Evolutionary conservation across 2,888 invertebrate species (phyloP).

Genomic region (Macaria liturata): DNA sequence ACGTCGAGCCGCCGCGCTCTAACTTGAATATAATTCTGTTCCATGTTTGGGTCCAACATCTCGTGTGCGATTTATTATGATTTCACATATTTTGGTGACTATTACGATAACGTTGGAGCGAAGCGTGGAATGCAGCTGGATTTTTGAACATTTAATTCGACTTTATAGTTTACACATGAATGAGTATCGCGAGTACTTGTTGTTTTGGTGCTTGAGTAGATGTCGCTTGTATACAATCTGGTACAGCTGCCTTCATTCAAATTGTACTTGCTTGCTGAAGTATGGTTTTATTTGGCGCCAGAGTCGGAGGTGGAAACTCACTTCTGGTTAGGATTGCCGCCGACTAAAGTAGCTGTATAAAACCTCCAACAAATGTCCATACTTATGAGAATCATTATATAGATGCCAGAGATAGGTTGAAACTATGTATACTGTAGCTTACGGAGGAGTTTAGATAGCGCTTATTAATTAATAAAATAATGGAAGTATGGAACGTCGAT

Average conservation of each 20-base stretch:
- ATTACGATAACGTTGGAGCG: constrained; percentile 12
- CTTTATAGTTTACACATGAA: background rate
- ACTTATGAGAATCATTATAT: no score
- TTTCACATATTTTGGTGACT: constrained; percentile 9
- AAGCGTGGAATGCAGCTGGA: constrained; percentile 10
- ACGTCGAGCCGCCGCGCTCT: constrained; percentile 27
- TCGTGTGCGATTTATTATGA: background rate
- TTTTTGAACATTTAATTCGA: constrained; percentile 19
- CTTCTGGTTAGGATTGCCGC: background rate
- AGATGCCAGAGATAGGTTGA: no score
- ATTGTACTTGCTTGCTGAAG: constrained; percentile 12
- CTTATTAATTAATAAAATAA: constrained; percentile 63
- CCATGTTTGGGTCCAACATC: constrained; percentile 12
- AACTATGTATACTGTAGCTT: constrained; percentile 54
- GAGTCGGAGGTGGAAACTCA: constrained; percentile 2
- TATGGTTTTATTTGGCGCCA: constrained; percentile 19
- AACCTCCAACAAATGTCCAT: no score
- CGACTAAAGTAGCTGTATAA: no score
- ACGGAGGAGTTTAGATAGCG: constrained; percentile 63
- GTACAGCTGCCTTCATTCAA: constrained; percentile 12
- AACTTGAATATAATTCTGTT: constrained; percentile 11
- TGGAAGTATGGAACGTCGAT: constrained; percentile 43
- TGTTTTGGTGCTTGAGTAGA: constrained; percentile 30
- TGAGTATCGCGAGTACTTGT: constrained; percentile 12
- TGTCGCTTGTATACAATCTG: constrained; percentile 20